Conservation (phyloP, 2,888 invertebrate genomes). For the Philonicus albiceps region DNA sequence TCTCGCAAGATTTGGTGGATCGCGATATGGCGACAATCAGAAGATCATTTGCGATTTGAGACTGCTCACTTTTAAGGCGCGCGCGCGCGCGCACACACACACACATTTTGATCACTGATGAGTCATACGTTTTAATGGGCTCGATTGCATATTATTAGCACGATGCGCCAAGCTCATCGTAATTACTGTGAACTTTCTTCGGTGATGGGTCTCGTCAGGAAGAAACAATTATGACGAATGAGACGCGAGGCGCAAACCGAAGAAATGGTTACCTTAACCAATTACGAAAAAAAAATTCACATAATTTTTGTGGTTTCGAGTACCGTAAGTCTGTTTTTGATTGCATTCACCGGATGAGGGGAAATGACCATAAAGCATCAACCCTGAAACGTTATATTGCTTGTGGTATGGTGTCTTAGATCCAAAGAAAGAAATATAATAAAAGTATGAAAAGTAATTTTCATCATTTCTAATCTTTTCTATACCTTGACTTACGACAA, state of each 20-base stretch:
- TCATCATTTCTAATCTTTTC: too few species aligned
- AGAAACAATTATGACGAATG: not conserved
- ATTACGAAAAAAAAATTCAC: not conserved
- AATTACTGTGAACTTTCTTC: constrained; percentile 12
- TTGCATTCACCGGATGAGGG: not conserved
- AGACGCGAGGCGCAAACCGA: not conserved
- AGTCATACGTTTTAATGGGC: constrained; percentile 12
- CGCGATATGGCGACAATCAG: not conserved
- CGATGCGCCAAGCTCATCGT: not conserved
- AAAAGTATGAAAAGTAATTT: too few species aligned
- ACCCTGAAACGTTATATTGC: not conserved
- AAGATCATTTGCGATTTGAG: not conserved
- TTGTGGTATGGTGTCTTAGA: not conserved
- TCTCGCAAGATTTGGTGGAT: not conserved
- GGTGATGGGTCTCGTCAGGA: not conserved
- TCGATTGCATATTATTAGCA: constrained; percentile 27
- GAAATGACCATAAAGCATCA: not conserved
- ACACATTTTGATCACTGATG: constrained; percentile 2
- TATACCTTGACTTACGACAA: too few species aligned
- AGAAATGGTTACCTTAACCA: not conserved
- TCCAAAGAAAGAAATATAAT: not conserved
- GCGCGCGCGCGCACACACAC: not conserved
- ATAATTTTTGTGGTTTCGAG: not conserved
- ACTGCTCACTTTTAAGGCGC: not conserved
- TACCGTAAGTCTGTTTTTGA: not conserved